Conservation (phyloP, 2,888 invertebrate species). For the Isoperla grammatica region DNA sequence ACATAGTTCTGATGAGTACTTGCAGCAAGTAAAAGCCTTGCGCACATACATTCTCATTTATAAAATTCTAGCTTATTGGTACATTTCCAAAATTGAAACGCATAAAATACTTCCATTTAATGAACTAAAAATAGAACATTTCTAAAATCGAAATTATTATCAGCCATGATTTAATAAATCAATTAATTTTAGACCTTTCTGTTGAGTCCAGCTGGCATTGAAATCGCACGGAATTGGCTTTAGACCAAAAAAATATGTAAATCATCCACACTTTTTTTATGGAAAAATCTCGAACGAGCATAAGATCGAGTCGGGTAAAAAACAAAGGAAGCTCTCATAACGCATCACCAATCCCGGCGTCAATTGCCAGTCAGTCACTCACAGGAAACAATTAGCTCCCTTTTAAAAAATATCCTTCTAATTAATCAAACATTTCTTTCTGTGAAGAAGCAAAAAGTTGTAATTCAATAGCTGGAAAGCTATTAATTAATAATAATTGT, state of each 20-base stretch:
- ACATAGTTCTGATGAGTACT: too few relatives aligned
- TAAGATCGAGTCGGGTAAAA: not conserved
- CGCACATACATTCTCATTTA: too few relatives aligned
- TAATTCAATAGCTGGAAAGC: not conserved
- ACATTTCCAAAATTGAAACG: too few relatives aligned
- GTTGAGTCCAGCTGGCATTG: conserved; percentile 14
- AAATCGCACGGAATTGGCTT: conserved; percentile 11
- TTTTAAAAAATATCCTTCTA: conserved; percentile 3
- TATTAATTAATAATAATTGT: conserved; percentile 14
- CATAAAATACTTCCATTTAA: too few relatives aligned
- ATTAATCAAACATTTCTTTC: conserved; percentile 10
- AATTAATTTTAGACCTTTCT: conserved; percentile 6
- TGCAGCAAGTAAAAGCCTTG: too few relatives aligned
- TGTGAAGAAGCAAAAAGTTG: not conserved
- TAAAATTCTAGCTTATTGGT: too few relatives aligned
- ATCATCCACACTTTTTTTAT: conserved; percentile 9
- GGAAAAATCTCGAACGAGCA: conserved; percentile 13
- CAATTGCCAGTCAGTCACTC: conserved; percentile 7
- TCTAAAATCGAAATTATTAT: too few relatives aligned
- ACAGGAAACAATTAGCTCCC: conserved; percentile 5
- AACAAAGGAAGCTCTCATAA: conserved; percentile 10
- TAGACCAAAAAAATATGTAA: conserved; percentile 11
- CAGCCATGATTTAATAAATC: conserved; percentile 8
- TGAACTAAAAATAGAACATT: too few relatives aligned
- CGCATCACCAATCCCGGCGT: not conserved